These are phyloP conservation scores for Mirounga angustirostris DNA, from an alignment of 2,113 vertebrate species.

Conservation along the genomic window DNA sequence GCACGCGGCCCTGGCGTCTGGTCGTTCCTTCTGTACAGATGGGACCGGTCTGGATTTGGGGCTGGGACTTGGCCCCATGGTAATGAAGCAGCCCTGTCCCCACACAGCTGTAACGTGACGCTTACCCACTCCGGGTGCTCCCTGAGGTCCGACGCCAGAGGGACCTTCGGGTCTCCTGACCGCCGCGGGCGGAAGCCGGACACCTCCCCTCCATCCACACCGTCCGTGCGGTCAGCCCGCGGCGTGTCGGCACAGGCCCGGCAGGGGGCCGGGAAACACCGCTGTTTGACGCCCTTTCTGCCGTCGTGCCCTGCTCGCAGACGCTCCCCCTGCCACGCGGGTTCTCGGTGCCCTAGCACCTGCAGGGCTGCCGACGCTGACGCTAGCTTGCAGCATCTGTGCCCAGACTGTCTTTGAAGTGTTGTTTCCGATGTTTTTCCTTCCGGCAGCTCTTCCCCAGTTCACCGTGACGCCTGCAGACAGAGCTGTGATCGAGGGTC, in stretches of 20 bases:
- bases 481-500: slow-evolving; percentile 94
- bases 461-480: slow-evolving; percentile 96
- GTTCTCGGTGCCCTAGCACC: not conserved
- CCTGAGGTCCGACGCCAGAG: too few relatives aligned
- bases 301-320: not conserved
- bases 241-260: not conserved
- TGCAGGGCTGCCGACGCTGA: fast-evolving
- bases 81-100: not conserved
- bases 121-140: not conserved
- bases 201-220: too few relatives aligned
- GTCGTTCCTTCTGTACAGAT: not conserved
- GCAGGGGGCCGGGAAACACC: not conserved
- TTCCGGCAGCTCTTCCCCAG: slow-evolving; percentile 92
- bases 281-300: not conserved
- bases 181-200: fast-evolving
- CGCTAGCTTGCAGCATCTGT: fast-evolving
- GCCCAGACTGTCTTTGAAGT: too few relatives aligned
- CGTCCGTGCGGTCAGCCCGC: too few relatives aligned
- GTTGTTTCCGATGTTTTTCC: not conserved
- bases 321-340: not conserved
- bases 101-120: not conserved
- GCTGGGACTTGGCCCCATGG: not conserved
- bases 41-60: not conserved
- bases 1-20: not conserved
- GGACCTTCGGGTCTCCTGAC: not conserved